These are phyloP conservation scores for Rhagium mordax DNA, from an alignment of 2,888 invertebrate genomes.

Conservation along the genomic window DNA sequence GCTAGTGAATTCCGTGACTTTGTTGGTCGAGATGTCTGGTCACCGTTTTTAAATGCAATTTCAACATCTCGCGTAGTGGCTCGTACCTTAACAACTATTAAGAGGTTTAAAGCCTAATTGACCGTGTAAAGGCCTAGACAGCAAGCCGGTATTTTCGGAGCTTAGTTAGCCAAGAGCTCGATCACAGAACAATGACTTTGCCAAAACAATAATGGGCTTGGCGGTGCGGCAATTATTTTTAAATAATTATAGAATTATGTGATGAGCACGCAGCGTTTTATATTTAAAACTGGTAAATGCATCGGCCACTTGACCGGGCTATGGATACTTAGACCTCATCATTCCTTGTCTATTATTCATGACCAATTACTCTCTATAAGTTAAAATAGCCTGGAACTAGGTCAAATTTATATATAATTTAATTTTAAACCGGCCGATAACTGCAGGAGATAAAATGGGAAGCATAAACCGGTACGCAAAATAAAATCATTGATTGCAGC, in stretches of 20 bases:
- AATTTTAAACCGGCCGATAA: background rate
- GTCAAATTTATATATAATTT: background rate
- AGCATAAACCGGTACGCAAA: no score
- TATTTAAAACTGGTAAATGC: background rate
- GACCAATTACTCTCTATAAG: background rate
- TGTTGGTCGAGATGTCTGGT: no score
- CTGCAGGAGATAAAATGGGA: background rate
- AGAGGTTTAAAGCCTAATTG: slow-evolving; percentile 9
- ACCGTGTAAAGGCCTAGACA: slow-evolving; percentile 6
- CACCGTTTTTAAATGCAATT: no score
- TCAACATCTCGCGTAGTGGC: background rate
- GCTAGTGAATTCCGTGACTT: no score
- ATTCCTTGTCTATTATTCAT: background rate
- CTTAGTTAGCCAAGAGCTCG: slow-evolving; percentile 10
- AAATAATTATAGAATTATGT: no score
- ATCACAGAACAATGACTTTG: slow-evolving; percentile 21
- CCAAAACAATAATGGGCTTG: slow-evolving; percentile 20
- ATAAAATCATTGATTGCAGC: no score
- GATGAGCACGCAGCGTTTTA: no score
- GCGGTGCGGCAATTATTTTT: background rate
- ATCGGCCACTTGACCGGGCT: background rate
- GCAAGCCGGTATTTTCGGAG: slow-evolving; percentile 10
- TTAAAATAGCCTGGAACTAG: background rate
- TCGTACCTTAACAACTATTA: background rate
- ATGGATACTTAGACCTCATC: background rate